Base-by-base conservation (phyloP, 2,113 vertebrate species). In the Ptilorrhoa leucosticta region DNA sequence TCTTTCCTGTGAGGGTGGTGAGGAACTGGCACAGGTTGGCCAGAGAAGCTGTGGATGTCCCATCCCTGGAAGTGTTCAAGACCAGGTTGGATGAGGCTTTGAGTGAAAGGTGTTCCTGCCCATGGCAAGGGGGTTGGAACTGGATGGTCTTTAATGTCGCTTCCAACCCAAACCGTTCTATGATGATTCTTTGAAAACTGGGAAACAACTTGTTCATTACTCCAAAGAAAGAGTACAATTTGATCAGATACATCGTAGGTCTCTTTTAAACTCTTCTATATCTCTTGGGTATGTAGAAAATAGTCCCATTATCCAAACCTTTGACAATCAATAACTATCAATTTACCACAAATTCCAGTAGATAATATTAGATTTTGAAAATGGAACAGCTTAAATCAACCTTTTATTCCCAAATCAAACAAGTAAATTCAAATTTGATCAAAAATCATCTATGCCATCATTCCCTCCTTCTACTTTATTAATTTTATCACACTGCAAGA, bases 131-230 rank as follows among this genome's bases (percentile, higher is more conserved):
- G 11, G 4, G 2, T 12, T 72, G 51, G 14, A 65, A 24, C 44
- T 51, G 27, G 24, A 2, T 51, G 20, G 3, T 47, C 17, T 58
- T 66, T 21, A 47, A 20, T 17, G 47, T 35, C 0, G 0, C 9
- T 73, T 86, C 53, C 31, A 68, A 33, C 26, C 2, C 31, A 61
- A 66, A 48, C 7, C 0, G 0, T 73, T 86, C 26, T 21, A 6
- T 20, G 30, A 40, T 28, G 18, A 15, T 24, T 54, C 35, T 54
- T 24, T 68, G 60, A 56, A 10, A 82, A 68, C 2, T 82, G 68
- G 37, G 48, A 51, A 42, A 15, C 21, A 44, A 3, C 24, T 47
- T 51, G 5, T 63, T 82, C 6, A 13, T 78, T 80, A 37, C 26
- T 80, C 7, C 28, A 57, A 47, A 64, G 18, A 54, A 63, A 65